phyloP scores from a whole-genome alignment of 2,797 vertebrate genomes.

The Paratrypauchen microcephalus region DNA sequence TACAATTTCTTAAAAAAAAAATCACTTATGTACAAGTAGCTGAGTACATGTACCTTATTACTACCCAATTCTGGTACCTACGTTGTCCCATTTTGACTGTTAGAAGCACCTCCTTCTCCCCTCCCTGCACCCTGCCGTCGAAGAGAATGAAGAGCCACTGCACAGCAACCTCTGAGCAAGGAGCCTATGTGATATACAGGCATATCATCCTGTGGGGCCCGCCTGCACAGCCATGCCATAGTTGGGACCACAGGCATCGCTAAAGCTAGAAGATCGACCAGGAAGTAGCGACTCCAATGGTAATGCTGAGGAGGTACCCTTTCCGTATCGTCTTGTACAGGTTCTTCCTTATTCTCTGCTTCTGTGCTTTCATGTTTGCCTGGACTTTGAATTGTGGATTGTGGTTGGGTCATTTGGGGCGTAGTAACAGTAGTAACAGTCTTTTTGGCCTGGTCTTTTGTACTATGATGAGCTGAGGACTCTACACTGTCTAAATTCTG shows the following conservation, averaged over 20 bases:
- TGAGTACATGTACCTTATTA: neutral
- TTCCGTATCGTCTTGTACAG: conserved; percentile 33
- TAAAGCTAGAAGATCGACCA: conserved; percentile 91
- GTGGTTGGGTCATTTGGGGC: conserved; percentile 66
- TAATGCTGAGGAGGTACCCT: conserved; percentile 64
- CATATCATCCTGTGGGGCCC: conserved; percentile 80
- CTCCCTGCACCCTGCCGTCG: conserved; percentile 70
- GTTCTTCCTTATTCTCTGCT: conserved; percentile 48
- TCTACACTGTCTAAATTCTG: conserved; percentile 31
- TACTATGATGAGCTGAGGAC: conserved; percentile 22
- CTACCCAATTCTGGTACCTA: neutral
- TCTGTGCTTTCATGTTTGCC: conserved; percentile 41
- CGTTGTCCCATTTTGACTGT: conserved; percentile 54
- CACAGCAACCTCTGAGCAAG: conserved; percentile 93
- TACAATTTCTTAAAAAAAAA: neutral
- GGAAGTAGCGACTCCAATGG: conserved; percentile 96
- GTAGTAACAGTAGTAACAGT: conserved; percentile 17
- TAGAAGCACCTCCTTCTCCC: conserved; percentile 47
- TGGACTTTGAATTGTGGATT: conserved; percentile 28
- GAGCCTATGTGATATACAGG: conserved; percentile 94
- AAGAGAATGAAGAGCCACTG: conserved; percentile 91
- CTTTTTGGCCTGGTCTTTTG: conserved; percentile 22
- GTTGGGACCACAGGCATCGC: conserved; percentile 91
- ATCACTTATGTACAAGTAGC: neutral
- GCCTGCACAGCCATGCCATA: conserved; percentile 92